Evolutionary conservation across 2,888 invertebrate genomes (phyloP), one percentile per base, ranked within the genome.

Genomic region (Pheosia gnoma): DNA sequence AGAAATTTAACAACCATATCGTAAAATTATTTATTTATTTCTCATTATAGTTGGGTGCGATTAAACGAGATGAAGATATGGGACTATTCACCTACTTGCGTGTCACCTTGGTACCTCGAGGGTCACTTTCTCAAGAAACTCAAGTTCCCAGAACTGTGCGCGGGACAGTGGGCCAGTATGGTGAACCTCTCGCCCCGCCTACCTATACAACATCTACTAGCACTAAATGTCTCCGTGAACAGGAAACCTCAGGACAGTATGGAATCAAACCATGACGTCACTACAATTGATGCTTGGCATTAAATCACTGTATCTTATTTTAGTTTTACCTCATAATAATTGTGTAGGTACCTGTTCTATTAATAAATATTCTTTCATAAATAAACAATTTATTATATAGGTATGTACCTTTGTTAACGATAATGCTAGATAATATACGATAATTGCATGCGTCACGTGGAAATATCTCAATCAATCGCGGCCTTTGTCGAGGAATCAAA

Each of bases 151-250:
- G 96, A 96, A 68, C 94, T 97, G 0, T 97, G 97, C 78, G 94
- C 96, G 5, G 96, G 96, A 0, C 96, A 96, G 74, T 97, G 96
- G 96, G 96, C 96, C 37, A 96, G 96, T 72, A 96, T 96, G 96
- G 94, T 95, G 45, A 95, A 96, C 73, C 87, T 96, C 4, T 94
- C 95, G 0, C 96, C 96, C 0, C 89, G 96, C 54, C 83, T 96
- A 11, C 95, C 96, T 0, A 88, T 96, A 68, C 92, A 94, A 61
- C 94, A 94, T 59, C 84, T 94, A 0, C 70, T 94, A 39, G 92
- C 94, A 3, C 84, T 94, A 9, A 94, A 94, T 67, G 90, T 94
- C 3, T 89, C 93, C 11, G 93, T 94, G 3, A 94, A 94, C 63
- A 87, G 92, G 54, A 94, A 94, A 71, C 94, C 93, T 8, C 93